Evolutionary conservation across 2,797 vertebrate species (phyloP).

Genomic region (Bradypus variegatus): DNA sequence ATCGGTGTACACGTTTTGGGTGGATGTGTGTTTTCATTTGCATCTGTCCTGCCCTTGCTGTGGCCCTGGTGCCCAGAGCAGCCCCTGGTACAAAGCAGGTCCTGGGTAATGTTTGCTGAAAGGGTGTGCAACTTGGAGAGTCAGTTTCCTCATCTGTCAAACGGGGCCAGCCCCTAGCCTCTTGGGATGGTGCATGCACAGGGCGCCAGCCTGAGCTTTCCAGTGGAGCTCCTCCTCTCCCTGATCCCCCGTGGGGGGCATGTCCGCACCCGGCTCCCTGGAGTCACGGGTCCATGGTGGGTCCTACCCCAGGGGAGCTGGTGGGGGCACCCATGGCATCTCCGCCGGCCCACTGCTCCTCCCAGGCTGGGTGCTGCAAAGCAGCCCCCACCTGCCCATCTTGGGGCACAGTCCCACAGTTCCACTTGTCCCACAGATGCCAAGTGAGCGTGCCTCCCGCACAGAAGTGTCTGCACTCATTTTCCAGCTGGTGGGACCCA

Average conservation of each 20-base stretch:
- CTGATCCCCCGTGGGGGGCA: not conserved
- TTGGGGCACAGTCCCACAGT: not conserved
- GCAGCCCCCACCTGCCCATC: rapidly evolving
- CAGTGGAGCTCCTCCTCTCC: not conserved
- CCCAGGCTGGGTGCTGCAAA: not conserved
- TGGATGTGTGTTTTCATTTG: not conserved
- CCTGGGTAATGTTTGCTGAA: not conserved
- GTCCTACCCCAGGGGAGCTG: not conserved
- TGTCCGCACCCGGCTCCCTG: not conserved
- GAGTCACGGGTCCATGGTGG: not conserved
- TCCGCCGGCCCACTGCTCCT: not conserved
- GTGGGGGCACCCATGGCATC: not conserved
- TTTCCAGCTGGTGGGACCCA: not conserved
- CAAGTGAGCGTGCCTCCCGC: not conserved
- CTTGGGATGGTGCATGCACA: not conserved
- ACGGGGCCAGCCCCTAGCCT: not conserved
- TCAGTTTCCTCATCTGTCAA: not conserved
- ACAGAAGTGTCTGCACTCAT: not conserved
- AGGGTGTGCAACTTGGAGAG: not conserved
- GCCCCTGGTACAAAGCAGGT: not conserved
- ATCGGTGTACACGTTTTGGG: rapidly evolving
- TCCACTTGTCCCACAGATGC: not conserved
- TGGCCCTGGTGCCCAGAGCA: not conserved
- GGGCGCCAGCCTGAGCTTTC: not conserved
- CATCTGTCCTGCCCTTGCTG: not conserved